These are phyloP conservation scores for Carassius auratus DNA, from an alignment of 2,113 vertebrate species.

Conservation along the genomic window DNA sequence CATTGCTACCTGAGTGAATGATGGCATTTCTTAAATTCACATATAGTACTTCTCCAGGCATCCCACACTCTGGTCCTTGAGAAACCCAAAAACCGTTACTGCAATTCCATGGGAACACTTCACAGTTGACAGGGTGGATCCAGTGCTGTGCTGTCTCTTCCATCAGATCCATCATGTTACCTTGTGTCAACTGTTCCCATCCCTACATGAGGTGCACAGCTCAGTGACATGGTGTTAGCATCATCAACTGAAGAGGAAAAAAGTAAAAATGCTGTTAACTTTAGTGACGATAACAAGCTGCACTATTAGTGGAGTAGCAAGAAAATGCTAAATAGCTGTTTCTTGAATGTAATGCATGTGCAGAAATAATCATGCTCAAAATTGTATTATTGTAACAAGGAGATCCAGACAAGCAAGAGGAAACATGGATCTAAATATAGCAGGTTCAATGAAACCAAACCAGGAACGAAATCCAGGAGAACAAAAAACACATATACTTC, in stretches of 20 bases:
- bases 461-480: not conserved
- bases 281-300: no score
- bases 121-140: not conserved
- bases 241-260: not conserved
- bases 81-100: not conserved
- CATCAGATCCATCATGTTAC: not conserved
- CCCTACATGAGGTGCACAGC: not conserved
- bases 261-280: not conserved
- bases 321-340: not conserved
- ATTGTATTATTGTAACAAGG: not conserved
- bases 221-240: not conserved
- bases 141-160: not conserved
- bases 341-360: not conserved
- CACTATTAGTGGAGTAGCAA: no score
- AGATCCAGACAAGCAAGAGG: not conserved
- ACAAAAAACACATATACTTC: not conserved
- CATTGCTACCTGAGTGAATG: not conserved
- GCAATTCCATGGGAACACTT: slow-evolving; percentile 10
- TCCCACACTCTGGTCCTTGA: not conserved
- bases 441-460: not conserved
- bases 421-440: not conserved
- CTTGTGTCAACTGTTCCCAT: not conserved
- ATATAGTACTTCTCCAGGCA: not conserved
- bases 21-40: slow-evolving; percentile 8
- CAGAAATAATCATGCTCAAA: not conserved